Evolutionary conservation across 92 coral and sea anemone species (phyloP).

Genomic region (Chrysogorgia sp.): DNA sequence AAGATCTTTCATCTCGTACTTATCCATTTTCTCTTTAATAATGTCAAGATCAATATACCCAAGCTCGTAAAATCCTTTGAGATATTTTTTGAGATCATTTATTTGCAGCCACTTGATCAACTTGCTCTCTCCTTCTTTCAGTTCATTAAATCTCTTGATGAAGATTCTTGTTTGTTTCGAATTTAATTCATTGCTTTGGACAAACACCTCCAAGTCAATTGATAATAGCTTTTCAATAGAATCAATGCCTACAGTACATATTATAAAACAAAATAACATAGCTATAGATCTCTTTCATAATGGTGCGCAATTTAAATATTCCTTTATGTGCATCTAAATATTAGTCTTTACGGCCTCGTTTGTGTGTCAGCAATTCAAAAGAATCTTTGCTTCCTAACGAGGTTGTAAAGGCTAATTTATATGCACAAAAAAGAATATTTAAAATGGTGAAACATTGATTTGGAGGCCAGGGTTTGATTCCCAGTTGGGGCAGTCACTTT

Average conservation of each 20-base stretch:
- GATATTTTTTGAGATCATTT: conserved; percentile 48
- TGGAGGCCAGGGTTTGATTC: too few relatives aligned
- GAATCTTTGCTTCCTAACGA: too few relatives aligned
- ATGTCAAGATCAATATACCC: background rate
- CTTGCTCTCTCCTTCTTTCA: background rate
- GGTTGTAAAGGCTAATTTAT: too few relatives aligned
- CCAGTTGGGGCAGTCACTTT: too few relatives aligned
- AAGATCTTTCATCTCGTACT: conserved; percentile 8
- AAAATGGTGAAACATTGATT: too few relatives aligned
- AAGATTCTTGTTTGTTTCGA: conserved; percentile 6
- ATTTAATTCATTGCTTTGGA: background rate
- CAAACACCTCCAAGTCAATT: background rate
- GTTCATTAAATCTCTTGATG: conserved; percentile 1
- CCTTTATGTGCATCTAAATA: too few relatives aligned
- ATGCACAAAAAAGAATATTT: too few relatives aligned
- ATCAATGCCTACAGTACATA: background rate
- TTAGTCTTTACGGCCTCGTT: too few relatives aligned
- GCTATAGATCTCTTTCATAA: too few relatives aligned
- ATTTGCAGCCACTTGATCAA: conserved; percentile 52
- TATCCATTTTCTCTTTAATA: conserved; percentile 7
- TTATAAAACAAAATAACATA: background rate
- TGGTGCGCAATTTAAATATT: too few relatives aligned
- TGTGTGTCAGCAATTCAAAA: too few relatives aligned
- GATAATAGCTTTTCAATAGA: conserved; percentile 17
- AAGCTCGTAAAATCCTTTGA: conserved; percentile 24